Percentiles rank a stretch among this genome's conserved stretches.
Conservation (phyloP, 2,888 invertebrate genomes). For the Timema podura region DNA sequence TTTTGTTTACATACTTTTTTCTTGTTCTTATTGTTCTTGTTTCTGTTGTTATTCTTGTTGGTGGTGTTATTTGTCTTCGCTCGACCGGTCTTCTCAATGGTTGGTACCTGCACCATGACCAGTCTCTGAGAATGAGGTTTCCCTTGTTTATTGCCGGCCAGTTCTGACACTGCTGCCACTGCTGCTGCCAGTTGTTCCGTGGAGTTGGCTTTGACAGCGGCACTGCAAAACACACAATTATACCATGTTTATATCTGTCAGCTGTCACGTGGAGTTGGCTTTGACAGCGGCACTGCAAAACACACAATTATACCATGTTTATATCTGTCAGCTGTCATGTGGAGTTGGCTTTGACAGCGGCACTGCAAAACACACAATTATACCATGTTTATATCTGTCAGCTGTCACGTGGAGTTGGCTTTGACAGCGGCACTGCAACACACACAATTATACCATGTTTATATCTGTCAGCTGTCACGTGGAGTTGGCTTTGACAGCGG, state of each 20-base stretch:
- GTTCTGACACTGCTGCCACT: constrained; percentile 26
- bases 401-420: too few species aligned
- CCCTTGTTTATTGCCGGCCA: constrained; percentile 10
- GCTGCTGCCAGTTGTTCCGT: constrained; percentile 29
- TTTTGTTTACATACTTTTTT: constrained; percentile 1
- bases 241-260: too few species aligned
- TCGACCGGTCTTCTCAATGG: background rate
- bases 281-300: too few species aligned
- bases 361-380: too few species aligned
- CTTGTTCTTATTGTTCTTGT: constrained; percentile 9
- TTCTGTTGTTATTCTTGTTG: constrained; percentile 18
- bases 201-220: background rate
- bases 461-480: too few species aligned
- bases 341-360: too few species aligned
- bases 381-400: too few species aligned
- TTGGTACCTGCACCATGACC: constrained; percentile 11
- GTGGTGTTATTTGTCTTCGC: constrained; percentile 3
- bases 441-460: too few species aligned
- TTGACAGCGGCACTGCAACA: too few species aligned
- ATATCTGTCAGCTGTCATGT: too few species aligned
- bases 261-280: too few species aligned
- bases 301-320: too few species aligned
- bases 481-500: background rate
- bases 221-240: background rate
- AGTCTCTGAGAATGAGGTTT: constrained; percentile 5